Evolutionary conservation across 2,888 invertebrate species (phyloP).

Genomic region (Cepaea hortensis): DNA sequence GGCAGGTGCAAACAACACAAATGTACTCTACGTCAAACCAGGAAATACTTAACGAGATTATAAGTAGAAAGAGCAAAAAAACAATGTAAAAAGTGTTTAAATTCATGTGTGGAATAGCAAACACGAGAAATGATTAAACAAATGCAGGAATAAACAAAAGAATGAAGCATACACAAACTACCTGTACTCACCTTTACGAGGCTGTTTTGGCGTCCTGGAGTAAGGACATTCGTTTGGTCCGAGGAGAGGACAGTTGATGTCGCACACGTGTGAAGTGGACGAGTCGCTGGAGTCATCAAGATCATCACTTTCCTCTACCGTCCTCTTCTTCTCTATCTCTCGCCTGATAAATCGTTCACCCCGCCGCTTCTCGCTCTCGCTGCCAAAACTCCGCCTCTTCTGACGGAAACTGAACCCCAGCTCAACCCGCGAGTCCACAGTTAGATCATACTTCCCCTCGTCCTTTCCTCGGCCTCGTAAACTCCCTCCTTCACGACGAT

Average conservation of each 20-base stretch:
- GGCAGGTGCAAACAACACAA: too few species aligned
- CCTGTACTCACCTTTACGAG: slow-evolving; percentile 22
- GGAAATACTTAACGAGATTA: too few species aligned
- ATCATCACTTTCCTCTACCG: slow-evolving; percentile 35
- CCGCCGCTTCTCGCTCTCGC: slow-evolving; percentile 47
- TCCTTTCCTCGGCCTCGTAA: neutral
- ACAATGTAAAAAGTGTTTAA: too few species aligned
- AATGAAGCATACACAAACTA: neutral
- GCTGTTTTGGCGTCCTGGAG: neutral
- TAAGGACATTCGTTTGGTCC: slow-evolving; percentile 44
- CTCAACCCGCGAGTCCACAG: slow-evolving; percentile 16
- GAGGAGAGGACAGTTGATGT: slow-evolving; percentile 49
- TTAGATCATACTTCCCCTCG: slow-evolving; percentile 10
- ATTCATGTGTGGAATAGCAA: too few species aligned
- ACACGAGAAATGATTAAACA: too few species aligned
- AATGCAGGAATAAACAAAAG: neutral
- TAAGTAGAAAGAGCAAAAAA: too few species aligned
- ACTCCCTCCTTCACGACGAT: slow-evolving; percentile 1
- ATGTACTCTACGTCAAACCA: too few species aligned
- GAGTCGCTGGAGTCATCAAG: slow-evolving; percentile 22
- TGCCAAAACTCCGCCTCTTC: slow-evolving; percentile 38
- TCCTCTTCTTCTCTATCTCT: slow-evolving; percentile 37
- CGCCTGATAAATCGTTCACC: slow-evolving; percentile 35
- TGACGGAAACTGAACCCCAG: slow-evolving; percentile 19
- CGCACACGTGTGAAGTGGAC: slow-evolving; percentile 43